Base-by-base conservation (phyloP, 2,888 invertebrate species). In the Nymphalis polychloros region DNA sequence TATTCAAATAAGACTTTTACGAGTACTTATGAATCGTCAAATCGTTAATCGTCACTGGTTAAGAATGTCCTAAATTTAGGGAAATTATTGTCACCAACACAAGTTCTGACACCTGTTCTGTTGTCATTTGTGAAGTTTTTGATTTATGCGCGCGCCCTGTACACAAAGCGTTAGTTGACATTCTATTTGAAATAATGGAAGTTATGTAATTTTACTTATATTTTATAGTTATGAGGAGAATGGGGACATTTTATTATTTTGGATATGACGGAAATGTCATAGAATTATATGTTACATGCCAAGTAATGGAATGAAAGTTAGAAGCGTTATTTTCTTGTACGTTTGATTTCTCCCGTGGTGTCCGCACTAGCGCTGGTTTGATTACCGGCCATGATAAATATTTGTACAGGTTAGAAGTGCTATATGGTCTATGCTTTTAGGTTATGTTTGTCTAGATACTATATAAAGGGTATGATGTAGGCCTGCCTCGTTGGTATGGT, bases 41-140 rank as follows among this genome's bases (percentile, higher is more conserved):
- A 23, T 23, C 23, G 23, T 23, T 23, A 23, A 23, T 23, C 23
- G 23, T 13, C 41, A 41, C 10, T 41, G 2, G 16, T 20, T 19
- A 7, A 35, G 23, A 67, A 53, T 20, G 17, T 62, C 55, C 57
- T 62, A 2, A 35, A 31, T 31, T 5, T 49, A n/a, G 27, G 8
- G 41, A 48, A 23, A 41, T n/a, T 19, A 20, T 59, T 50, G 62
- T 35, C 52, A 50, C 52, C 73, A 50, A 74, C 72, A 72, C 73
- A 78, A 77, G 75, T 78, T 77, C 73, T 76, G 76, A 72, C 78
- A 80, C 79, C 79, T 79, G 79, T 76, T 73, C 69, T 68, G 69
- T 68, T 84, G 85, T 84, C 84, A 81, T 83, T 83, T 80, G 75
- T 71, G 73, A 86, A 88, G 81, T 88, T 88, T 84, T 81, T 86